Conservation (phyloP, 1,140 invertebrate genomes). For the Cecropterus lyciades region DNA sequence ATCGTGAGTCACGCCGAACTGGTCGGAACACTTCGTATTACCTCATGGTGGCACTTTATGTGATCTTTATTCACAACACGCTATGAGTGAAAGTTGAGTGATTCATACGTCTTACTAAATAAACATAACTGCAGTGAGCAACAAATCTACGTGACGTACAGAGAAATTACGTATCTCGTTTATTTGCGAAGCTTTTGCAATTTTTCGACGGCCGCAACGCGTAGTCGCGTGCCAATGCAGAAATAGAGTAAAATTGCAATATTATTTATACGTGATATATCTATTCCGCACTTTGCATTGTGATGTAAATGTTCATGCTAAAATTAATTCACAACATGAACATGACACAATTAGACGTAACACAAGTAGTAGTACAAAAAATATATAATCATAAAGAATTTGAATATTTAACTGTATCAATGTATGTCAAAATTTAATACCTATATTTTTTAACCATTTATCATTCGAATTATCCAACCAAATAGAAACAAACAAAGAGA, state of each 20-base stretch:
- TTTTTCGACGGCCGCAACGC: neutral
- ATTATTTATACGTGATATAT: neutral
- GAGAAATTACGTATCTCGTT: slow-evolving; percentile 11
- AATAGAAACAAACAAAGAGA: slow-evolving; percentile 3
- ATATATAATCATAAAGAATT: too few species aligned
- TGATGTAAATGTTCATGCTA: too few species aligned
- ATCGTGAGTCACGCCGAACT: slow-evolving; percentile 64
- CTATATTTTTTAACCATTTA: neutral
- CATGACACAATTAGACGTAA: too few species aligned
- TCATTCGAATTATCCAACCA: neutral
- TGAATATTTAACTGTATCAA: too few species aligned
- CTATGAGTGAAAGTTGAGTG: neutral
- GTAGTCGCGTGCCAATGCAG: neutral
- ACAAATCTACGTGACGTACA: slow-evolving; percentile 40
- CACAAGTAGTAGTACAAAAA: too few species aligned
- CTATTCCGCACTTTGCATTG: neutral
- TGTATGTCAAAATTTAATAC: too few species aligned
- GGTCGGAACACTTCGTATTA: slow-evolving; percentile 36
- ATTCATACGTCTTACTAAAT: neutral
- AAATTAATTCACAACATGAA: too few species aligned
- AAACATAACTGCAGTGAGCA: slow-evolving; percentile 37
- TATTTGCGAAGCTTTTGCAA: slow-evolving; percentile 15
- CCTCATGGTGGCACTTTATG: neutral
- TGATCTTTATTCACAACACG: neutral
- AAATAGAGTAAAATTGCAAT: slow-evolving; percentile 7